A percentile compares a stretch with the other conserved stretches of the same genome.
These are phyloP conservation scores for Myotis daubentonii DNA, from an alignment of 2,797 vertebrate genomes.

Conservation along the genomic window DNA sequence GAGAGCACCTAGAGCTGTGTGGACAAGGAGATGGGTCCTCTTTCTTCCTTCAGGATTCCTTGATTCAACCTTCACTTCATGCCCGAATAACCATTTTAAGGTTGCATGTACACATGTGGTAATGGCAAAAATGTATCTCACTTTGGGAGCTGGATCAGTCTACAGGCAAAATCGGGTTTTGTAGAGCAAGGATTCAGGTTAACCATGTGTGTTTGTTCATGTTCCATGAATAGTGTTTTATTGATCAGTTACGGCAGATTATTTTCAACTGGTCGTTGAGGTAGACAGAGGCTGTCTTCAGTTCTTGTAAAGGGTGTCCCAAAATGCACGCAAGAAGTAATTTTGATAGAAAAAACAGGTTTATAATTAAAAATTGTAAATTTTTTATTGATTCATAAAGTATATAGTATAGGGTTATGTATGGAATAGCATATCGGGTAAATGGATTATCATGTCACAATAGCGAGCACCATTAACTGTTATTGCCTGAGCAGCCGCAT, in stretches of 20 bases:
- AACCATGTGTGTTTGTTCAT: background rate
- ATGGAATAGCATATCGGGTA: no score
- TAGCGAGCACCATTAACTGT: no score
- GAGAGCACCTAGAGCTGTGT: background rate
- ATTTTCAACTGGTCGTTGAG: background rate
- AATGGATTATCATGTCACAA: no score
- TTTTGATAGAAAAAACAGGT: no score
- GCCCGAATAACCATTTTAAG: constrained; percentile 75
- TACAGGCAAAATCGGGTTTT: background rate
- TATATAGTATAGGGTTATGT: no score
- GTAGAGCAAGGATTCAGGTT: no score
- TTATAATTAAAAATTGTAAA: no score
- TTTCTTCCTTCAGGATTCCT: background rate
- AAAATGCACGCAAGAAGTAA: no score
- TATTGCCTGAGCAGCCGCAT: no score
- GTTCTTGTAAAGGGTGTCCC: background rate
- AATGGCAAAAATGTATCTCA: constrained; percentile 61
- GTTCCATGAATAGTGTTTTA: background rate
- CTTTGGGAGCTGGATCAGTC: background rate
- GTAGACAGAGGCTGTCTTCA: background rate
- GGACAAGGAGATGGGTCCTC: background rate
- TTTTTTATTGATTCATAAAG: no score
- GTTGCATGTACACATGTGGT: constrained; percentile 45
- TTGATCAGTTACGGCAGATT: background rate
- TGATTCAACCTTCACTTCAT: constrained; percentile 78